Base-by-base conservation (phyloP, 2,888 invertebrate genomes). In the Platynereis dumerilii region DNA sequence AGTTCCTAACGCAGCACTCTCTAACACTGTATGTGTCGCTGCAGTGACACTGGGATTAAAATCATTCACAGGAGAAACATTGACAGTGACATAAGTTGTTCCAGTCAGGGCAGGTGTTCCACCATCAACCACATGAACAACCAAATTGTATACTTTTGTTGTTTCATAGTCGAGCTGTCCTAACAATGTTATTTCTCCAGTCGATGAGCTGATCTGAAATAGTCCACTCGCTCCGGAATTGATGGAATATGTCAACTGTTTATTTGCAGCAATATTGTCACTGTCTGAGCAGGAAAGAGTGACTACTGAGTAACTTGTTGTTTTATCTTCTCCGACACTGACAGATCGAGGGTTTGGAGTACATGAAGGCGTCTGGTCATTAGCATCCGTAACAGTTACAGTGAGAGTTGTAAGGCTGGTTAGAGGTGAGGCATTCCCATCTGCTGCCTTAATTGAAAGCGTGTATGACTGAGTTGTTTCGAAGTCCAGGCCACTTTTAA, bases 341-440 rank as follows among this genome's bases (percentile, higher is more conserved):
- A 26, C 59, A 1, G 59, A 26, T n/a, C 45, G 45, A 20, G 26
- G 26, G 3, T 2, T 27, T 3, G 17, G 17, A 12, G 45, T 26
- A 27, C 42, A 59, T 15, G 27, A n/a, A 2, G 59, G 59, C 10
- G 26, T 45, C 28, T 59, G 22, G 59, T 59, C 59, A 28, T 59
- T 59, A 5, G n/a, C 59, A 29, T 59, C 59, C 24, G 22, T n/a
- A n/a, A 59, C 59, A 20, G 45, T 59, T 1, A 59, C 48, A 26
- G 45, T 59, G 2, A 59, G 45, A 28, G 45, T 26, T 5, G 45
- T 24, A 15, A 27, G 20, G 48, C 27, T 44, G n/a, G 45, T 27
- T 26, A 26, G 42, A 17, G 45, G n/a, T 15, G 48, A 28, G 20
- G 24, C 45, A 17, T 24, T 26, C 1, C 24, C 45, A 24, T 59